Evolutionary conservation across 2,797 vertebrate genomes (phyloP), one percentile per base, ranked within the genome.

Genomic region (Xenops minutus): DNA sequence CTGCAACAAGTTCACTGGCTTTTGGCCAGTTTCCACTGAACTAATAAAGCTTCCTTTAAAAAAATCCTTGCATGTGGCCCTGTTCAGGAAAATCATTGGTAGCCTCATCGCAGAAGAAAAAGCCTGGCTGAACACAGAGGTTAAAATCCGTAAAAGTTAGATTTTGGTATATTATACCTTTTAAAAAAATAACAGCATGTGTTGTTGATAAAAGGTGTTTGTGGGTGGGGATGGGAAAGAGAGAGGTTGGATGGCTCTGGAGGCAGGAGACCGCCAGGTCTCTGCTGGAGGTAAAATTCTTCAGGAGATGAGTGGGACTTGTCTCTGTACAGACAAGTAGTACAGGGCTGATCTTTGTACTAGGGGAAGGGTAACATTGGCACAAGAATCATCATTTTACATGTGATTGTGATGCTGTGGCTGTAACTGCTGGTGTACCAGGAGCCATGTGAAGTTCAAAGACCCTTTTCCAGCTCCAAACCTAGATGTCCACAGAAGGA

Each of bases 11-110:
- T 95, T 97, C 16, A 10, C n/a, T 91, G 96, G 92, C 85, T 95
- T 90, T 77, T 93, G 91, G 85, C 95, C 96, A 97, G 81, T 96
- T 96, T 96, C 89, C 79, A 95, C 72, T 97, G 95, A 95, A 96
- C 79, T 95, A 93, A 91, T 93, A 91, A 74, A 89, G 75, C 76
- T 73, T 88, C 52, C 61, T 69, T 79, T 52, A 39, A 73, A 96
- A 78, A 82, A 79, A 37, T 26, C 61, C 51, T 90, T 69, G 52
- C 83, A 97, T 80, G 76, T 96, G 96, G 73, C 32, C 13, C 69
- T 95, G 84, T 44, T 85, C 76, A 69, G 68, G 44, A 89, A 91
- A 49, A 63, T 49, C 48, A 32, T 44, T 6, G 1, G 23, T 68
- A 71, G 81, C 76, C 34, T 51, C 62, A 80, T 39, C 1, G 1